These are phyloP conservation scores for Ophion ellenae DNA, from an alignment of 2,888 invertebrate genomes.

Conservation along the genomic window DNA sequence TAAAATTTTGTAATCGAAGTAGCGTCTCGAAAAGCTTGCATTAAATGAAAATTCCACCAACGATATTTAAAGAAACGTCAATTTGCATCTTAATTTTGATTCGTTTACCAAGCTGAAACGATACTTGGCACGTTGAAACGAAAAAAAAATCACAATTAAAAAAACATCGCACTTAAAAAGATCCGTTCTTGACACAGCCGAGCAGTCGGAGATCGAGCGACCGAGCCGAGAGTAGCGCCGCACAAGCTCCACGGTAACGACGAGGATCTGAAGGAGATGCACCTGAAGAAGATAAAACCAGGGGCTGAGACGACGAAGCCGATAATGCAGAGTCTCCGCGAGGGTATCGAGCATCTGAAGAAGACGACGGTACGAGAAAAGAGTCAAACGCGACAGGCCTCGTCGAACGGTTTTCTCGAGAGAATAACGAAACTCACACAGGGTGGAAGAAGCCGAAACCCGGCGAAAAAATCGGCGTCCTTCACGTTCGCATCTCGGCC, in stretches of 20 bases:
- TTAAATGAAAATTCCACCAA: too few species aligned
- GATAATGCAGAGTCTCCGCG: constrained; percentile 80
- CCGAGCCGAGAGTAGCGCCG: constrained; percentile 81
- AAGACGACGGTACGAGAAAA: constrained; percentile 76
- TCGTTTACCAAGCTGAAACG: too few species aligned
- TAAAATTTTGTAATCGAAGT: too few species aligned
- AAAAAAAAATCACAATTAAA: too few species aligned
- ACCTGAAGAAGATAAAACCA: constrained; percentile 81
- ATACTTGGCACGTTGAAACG: too few species aligned
- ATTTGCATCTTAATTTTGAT: too few species aligned
- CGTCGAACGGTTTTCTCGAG: constrained; percentile 79
- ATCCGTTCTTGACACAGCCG: constrained; percentile 71
- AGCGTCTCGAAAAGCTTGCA: too few species aligned
- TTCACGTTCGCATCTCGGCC: constrained; percentile 82
- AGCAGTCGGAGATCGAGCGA: constrained; percentile 81
- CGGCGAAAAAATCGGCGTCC: constrained; percentile 83
- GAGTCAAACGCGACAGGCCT: constrained; percentile 72
- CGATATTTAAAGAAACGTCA: too few species aligned
- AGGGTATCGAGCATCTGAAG: constrained; percentile 80
- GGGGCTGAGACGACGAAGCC: constrained; percentile 79
- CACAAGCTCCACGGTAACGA: constrained; percentile 76
- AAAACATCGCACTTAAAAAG: not conserved
- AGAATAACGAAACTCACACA: constrained; percentile 80
- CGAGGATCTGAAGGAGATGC: constrained; percentile 79
- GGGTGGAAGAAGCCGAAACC: constrained; percentile 78